These are phyloP conservation scores for Tokudaia tokunoshimensis DNA, from an alignment of 2,797 vertebrate species.

Conservation along the genomic window DNA sequence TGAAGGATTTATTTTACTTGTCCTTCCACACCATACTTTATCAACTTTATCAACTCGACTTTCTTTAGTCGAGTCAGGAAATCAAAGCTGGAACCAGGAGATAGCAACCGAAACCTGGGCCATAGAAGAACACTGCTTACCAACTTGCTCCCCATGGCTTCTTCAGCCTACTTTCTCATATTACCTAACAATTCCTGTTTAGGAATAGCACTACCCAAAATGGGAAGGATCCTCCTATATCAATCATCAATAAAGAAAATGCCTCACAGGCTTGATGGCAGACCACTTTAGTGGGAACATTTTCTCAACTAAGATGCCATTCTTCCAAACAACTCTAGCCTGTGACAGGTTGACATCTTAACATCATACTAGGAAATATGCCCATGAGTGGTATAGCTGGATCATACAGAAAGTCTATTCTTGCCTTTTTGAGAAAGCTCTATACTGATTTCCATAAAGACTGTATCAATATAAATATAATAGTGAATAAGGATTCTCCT, in stretches of 20 bases:
- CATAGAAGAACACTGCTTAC: not conserved
- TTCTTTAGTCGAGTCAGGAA: not conserved
- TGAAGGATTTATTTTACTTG: not conserved
- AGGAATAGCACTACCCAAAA: not conserved
- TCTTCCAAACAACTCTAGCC: not conserved
- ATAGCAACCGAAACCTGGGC: not conserved
- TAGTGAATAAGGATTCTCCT: not conserved
- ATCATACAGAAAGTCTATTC: not conserved
- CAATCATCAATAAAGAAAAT: not conserved
- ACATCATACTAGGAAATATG: not conserved
- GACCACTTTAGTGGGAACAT: not conserved
- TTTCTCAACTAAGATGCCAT: not conserved
- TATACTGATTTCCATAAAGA: not conserved
- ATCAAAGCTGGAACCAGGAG: not conserved
- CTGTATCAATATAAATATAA: not conserved
- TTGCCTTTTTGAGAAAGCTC: not conserved
- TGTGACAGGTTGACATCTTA: not conserved
- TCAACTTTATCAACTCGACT: no score
- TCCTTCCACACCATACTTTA: not conserved
- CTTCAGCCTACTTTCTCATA: not conserved
- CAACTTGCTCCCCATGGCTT: not conserved
- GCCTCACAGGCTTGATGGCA: not conserved
- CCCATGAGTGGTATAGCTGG: not conserved
- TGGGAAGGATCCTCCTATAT: not conserved
- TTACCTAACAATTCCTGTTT: not conserved